phyloP scores from a whole-genome alignment of 2,113 vertebrate species.

The Hiodon tergisus region DNA sequence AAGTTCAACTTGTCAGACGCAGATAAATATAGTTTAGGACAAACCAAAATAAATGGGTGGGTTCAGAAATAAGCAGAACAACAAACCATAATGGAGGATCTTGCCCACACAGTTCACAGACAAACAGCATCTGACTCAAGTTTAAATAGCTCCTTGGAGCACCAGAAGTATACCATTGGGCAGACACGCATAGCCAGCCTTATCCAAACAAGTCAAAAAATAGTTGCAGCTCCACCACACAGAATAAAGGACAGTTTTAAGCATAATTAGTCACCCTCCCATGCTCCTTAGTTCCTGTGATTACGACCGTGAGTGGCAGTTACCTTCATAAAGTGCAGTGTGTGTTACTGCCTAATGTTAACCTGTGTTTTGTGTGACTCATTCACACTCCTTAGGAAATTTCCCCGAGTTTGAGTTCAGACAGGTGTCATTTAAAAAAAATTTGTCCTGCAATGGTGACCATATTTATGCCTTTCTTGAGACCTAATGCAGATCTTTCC shows the following conservation, averaged over 20 bases:
- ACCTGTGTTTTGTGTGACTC: slow-evolving; percentile 18
- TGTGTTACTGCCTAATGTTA: slow-evolving; percentile 17
- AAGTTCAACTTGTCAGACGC: slow-evolving; percentile 75
- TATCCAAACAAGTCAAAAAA: slow-evolving; percentile 79
- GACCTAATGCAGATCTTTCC: not conserved
- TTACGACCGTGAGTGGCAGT: slow-evolving; percentile 25
- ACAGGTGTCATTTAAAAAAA: slow-evolving; percentile 20
- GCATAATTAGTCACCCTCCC: slow-evolving; percentile 57
- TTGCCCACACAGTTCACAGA: slow-evolving; percentile 66
- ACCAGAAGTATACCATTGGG: slow-evolving; percentile 57
- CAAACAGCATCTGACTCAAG: slow-evolving; percentile 70
- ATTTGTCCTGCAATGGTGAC: not conserved
- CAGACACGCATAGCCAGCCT: slow-evolving; percentile 52
- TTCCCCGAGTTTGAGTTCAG: slow-evolving; percentile 12
- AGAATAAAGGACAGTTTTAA: slow-evolving; percentile 60
- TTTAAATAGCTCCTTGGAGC: slow-evolving; percentile 72
- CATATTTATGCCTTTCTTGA: not conserved
- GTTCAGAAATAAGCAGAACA: slow-evolving; percentile 72
- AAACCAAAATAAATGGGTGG: slow-evolving; percentile 85
- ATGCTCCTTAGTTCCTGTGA: slow-evolving; percentile 47
- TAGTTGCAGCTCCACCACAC: slow-evolving; percentile 67
- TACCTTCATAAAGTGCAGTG: slow-evolving; percentile 19
- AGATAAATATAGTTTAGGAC: slow-evolving; percentile 84
- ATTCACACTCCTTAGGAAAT: slow-evolving; percentile 9
- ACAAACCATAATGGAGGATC: slow-evolving; percentile 78